Evolutionary conservation across 2,113 vertebrate genomes (phyloP).

Genomic region (Solea solea): DNA sequence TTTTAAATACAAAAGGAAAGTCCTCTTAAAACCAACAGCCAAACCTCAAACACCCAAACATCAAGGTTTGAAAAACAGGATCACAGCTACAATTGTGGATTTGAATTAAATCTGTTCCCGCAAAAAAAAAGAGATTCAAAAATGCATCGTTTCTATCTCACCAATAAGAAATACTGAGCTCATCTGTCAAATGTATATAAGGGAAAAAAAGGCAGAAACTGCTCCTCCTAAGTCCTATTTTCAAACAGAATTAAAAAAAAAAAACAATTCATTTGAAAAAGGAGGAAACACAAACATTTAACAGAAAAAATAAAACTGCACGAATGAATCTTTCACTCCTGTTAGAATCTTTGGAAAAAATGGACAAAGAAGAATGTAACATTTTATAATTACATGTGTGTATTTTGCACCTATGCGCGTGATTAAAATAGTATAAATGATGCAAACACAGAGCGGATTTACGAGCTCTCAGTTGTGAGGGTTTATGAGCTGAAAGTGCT

Average conservation of each 20-base stretch:
- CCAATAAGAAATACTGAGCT: neutral
- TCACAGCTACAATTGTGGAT: slow-evolving; percentile 2
- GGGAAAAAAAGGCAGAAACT: neutral
- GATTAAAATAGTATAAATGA: neutral
- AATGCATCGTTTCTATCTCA: neutral
- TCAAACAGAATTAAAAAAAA: neutral
- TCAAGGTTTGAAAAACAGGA: neutral
- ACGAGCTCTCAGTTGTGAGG: slow-evolving; percentile 10
- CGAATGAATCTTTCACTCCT: neutral
- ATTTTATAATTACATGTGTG: neutral
- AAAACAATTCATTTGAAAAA: neutral
- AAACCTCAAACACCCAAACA: slow-evolving; percentile 12
- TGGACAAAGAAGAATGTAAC: neutral
- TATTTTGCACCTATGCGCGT: neutral
- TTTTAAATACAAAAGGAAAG: slow-evolving; percentile 38
- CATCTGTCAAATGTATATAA: neutral
- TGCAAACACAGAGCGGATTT: slow-evolving; percentile 18
- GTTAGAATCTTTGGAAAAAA: neutral
- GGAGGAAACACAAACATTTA: neutral
- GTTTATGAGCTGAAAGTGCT: slow-evolving; percentile 28
- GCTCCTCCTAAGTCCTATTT: too few species aligned
- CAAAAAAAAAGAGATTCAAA: neutral
- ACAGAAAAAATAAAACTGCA: neutral
- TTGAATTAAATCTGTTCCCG: neutral
- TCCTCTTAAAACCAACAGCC: slow-evolving; percentile 36